Conservation (phyloP, 2,888 invertebrate species). For the Microplitis manilae region DNA sequence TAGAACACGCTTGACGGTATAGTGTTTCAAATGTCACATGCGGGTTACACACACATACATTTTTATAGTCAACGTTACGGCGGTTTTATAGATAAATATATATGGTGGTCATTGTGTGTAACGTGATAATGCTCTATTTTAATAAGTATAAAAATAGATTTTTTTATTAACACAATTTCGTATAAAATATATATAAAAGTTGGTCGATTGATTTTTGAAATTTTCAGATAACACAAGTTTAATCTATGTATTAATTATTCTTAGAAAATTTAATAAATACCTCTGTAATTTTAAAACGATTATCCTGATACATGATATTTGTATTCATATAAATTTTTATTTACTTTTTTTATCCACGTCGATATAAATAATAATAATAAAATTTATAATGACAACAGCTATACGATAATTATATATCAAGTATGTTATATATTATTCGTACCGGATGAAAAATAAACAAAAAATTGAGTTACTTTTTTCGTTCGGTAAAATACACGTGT, state of each 20-base stretch:
- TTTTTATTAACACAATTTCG: background rate
- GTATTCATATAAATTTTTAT: background rate
- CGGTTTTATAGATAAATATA: slow-evolving; percentile 5
- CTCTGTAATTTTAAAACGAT: background rate
- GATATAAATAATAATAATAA: background rate
- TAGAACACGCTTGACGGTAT: slow-evolving; percentile 33
- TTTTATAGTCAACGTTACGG: background rate
- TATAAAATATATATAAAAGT: background rate
- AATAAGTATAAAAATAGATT: background rate
- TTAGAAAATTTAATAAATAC: background rate
- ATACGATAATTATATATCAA: background rate
- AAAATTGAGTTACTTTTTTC: background rate
- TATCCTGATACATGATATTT: background rate
- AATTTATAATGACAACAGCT: background rate
- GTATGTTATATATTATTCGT: background rate
- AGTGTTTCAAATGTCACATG: slow-evolving; percentile 62
- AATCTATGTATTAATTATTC: background rate
- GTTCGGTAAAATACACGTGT: background rate
- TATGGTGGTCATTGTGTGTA: slow-evolving; percentile 2
- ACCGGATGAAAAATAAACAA: background rate
- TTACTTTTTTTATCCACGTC: background rate
- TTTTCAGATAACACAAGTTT: background rate
- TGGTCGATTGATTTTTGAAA: background rate
- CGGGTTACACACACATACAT: slow-evolving; percentile 50
- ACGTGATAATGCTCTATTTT: background rate